Evolutionary conservation across 2,797 vertebrate genomes (phyloP), one percentile per base, ranked within the genome.

Genomic region (Hyperoplus immaculatus): DNA sequence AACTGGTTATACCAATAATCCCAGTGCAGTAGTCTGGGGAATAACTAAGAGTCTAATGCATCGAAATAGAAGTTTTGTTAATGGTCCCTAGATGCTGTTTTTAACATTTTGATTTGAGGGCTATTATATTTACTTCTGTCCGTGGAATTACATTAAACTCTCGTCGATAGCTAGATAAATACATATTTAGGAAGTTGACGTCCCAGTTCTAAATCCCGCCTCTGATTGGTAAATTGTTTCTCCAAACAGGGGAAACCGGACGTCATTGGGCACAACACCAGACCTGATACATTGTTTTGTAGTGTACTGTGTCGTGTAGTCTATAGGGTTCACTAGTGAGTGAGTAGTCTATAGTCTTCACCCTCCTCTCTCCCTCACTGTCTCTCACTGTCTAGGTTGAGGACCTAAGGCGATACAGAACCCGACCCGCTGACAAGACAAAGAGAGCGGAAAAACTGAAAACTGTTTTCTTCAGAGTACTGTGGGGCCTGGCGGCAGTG

Each of bases 361-460:
- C 60, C 43, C n/a, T 73, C 58, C 53, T 46, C 45, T 55, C 29
- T 70, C 53, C 56, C 29, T 68, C 29, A 13, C 50, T 73, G 60
- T 58, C 75, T 59, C 55, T 83, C 76, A 73, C 43, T 63, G 51
- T 63, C 69, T 82, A 67, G 67, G 63, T 65, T n/a, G 49, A 81
- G 57, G 72, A 82, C 88, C 87, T 76, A 15, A 68, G 84, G 86
- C 80, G 16, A 59, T 58, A 65, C 72, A 85, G 69, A 86, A 89
- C 83, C 73, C 59, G 50, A 82, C 84, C 83, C 49, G 15, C 58
- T 75, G 84, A 69, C 77, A 72, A 77, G 8, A 75, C 47, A 62
- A 72, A 60, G 66, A 79, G 43, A 74, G 8, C 39, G 56, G 70
- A 53, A 14, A 36, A 74, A 60, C 58, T 74, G 41, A 81, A 78